Conservation (phyloP, 2,797 vertebrate genomes). For the Dendrocincla tyrannina region DNA sequence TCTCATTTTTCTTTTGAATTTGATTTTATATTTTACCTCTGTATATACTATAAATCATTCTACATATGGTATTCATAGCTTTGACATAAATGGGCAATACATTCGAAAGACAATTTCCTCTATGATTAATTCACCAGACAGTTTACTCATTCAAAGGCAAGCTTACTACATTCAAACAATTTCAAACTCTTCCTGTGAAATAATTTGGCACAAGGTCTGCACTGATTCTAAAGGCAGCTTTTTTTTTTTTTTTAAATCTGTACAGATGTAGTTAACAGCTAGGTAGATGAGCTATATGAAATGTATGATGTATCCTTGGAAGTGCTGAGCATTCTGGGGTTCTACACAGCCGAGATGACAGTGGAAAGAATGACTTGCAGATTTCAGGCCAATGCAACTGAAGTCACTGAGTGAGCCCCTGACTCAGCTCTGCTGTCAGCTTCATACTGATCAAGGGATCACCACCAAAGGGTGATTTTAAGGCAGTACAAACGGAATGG, state of each 20-base stretch:
- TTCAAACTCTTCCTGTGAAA: background rate
- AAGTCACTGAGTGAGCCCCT: background rate
- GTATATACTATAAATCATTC: background rate
- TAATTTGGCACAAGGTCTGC: background rate
- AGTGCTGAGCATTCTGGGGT: background rate
- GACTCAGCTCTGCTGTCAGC: background rate
- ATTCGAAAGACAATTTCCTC: background rate
- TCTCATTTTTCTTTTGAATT: background rate
- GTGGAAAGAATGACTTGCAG: background rate
- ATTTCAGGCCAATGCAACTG: background rate
- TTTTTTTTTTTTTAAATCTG: background rate
- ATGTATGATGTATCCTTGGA: background rate
- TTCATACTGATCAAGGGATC: fast-evolving
- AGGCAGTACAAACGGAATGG: background rate
- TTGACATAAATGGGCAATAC: background rate
- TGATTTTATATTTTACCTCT: background rate
- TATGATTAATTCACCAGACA: background rate
- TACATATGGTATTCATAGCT: background rate
- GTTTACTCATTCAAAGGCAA: background rate
- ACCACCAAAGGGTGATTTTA: background rate
- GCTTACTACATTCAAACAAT: background rate
- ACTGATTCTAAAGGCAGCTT: background rate
- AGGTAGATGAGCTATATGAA: background rate
- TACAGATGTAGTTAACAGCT: background rate
- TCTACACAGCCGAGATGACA: background rate